Percentiles rank a stretch among this genome's conserved stretches.
These are phyloP conservation scores for Ariolimax columbianus DNA, from an alignment of 2,888 invertebrate genomes.

Conservation along the genomic window DNA sequence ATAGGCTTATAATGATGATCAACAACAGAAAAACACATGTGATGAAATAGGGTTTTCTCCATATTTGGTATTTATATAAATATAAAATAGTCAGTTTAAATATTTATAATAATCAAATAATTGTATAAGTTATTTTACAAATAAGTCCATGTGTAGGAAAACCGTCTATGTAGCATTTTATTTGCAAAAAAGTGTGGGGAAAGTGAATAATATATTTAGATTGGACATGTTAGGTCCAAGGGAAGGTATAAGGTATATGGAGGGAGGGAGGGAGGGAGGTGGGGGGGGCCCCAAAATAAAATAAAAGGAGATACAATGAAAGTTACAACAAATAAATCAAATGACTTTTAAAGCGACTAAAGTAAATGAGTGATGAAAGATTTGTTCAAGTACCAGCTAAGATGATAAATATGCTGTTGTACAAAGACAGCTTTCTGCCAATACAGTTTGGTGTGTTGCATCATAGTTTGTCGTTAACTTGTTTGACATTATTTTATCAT, in stretches of 20 bases:
- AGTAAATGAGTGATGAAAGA: neutral
- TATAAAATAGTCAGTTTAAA: neutral
- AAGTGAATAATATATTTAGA: neutral
- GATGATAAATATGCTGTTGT: no score
- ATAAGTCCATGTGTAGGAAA: neutral
- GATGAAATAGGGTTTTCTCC: no score
- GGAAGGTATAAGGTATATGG: constrained; percentile 60
- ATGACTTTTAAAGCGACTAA: neutral
- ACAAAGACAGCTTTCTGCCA: no score
- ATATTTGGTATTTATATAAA: no score
- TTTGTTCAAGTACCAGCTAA: neutral
- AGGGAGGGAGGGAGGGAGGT: constrained; percentile 52
- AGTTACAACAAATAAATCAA: neutral
- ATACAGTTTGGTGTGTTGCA: no score
- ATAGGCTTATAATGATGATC: no score
- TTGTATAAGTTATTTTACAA: neutral
- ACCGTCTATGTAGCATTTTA: neutral
- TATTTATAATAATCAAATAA: neutral
- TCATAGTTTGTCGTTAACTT: no score
- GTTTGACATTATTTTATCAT: no score
- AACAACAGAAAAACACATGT: no score
- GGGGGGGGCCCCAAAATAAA: no score
- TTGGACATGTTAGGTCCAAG: no score
- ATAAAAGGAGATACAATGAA: constrained; percentile 50
- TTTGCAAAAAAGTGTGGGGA: neutral